phyloP scores from a whole-genome alignment of 2,888 invertebrate species.

The Pristionchus arcanus region DNA sequence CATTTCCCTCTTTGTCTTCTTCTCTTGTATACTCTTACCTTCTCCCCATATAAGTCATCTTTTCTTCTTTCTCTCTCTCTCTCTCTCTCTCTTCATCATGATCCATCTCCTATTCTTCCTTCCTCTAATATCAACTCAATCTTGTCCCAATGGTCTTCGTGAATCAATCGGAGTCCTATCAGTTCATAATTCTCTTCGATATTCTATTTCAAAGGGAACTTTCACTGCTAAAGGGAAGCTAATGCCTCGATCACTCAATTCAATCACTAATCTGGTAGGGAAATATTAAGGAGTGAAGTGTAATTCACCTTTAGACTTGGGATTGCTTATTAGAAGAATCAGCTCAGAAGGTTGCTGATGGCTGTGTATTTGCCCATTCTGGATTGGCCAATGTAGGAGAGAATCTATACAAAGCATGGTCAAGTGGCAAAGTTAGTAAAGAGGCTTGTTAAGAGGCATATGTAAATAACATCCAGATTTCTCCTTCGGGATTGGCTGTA shows the following conservation, averaged over 20 bases:
- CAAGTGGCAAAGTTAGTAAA: constrained; percentile 2
- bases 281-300: not conserved
- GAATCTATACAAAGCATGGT: constrained; percentile 49
- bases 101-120: not conserved
- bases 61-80: not conserved
- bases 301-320: constrained; percentile 23
- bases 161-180: constrained; percentile 21
- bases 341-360: constrained; percentile 44
- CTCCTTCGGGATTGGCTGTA: not conserved
- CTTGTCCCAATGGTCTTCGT: constrained; percentile 32
- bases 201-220: constrained; percentile 43
- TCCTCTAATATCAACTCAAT: not conserved
- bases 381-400: constrained; percentile 28
- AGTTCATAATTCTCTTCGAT: constrained; percentile 42
- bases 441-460: not conserved
- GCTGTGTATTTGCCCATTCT: constrained; percentile 47
- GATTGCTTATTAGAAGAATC: constrained; percentile 38
- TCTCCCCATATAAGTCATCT: constrained; percentile 33
- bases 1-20: constrained; percentile 17
- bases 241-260: constrained; percentile 1
- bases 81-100: not conserved
- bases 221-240: constrained; percentile 29
- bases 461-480: not conserved
- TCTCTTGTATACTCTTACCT: constrained; percentile 32
- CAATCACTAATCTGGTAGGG: constrained; percentile 1